Conservation (phyloP, 1,140 invertebrate genomes). For the Phenacoccus solenopsis region DNA sequence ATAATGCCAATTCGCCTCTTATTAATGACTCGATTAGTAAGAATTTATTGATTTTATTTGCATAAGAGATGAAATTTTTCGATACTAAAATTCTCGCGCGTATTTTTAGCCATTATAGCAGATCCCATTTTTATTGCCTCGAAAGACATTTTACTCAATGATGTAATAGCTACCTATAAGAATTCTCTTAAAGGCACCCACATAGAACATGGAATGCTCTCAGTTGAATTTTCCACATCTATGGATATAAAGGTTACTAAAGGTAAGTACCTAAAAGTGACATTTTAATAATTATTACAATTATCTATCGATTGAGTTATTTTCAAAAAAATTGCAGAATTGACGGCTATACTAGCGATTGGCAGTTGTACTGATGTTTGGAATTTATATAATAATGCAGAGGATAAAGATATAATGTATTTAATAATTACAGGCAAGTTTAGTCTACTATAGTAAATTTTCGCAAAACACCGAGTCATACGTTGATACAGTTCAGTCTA, state of each 20-base stretch:
- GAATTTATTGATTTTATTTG: neutral
- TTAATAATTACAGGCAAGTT: neutral
- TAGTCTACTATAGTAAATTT: too few relatives aligned
- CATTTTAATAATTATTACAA: neutral
- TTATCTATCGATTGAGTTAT: neutral
- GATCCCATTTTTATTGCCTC: neutral
- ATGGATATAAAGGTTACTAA: neutral
- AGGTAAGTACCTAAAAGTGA: neutral
- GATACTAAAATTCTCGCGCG: neutral
- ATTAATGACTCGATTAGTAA: neutral
- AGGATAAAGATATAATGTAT: slow-evolving; percentile 11
- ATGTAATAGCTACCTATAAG: neutral
- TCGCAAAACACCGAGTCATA: too few relatives aligned
- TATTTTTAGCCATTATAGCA: neutral
- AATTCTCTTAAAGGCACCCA: neutral
- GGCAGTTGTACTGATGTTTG: neutral
- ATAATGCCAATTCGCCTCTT: neutral
- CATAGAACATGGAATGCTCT: neutral
- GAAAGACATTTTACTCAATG: neutral
- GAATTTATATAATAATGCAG: neutral
- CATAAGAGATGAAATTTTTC: neutral
- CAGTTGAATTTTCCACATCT: neutral
- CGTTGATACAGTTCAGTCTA: too few relatives aligned
- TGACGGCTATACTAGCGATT: neutral
- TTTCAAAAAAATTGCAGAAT: neutral